Conservation (phyloP, 2,888 invertebrate genomes). For the Molorchus minor region DNA sequence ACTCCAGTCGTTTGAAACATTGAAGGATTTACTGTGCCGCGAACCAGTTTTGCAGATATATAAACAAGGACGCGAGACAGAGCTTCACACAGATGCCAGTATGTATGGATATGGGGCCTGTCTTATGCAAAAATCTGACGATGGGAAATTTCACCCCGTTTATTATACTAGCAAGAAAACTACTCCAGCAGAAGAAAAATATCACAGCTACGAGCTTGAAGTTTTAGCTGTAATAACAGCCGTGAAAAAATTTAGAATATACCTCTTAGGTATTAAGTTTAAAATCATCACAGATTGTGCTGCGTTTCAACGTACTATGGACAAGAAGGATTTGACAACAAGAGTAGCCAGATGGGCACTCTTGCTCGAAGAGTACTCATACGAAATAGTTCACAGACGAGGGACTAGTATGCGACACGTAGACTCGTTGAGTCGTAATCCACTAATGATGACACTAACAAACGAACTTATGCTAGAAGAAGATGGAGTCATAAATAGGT, state of each 20-base stretch:
- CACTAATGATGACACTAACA: slow-evolving; percentile 23
- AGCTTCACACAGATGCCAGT: slow-evolving; percentile 50
- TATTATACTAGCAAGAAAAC: slow-evolving; percentile 53
- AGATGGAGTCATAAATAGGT: slow-evolving; percentile 17
- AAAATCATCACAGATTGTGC: slow-evolving; percentile 53
- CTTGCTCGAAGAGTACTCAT: slow-evolving; percentile 47
- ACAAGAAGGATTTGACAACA: slow-evolving; percentile 45
- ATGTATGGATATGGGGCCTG: slow-evolving; percentile 47
- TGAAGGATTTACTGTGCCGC: slow-evolving; percentile 33
- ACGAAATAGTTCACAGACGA: slow-evolving; percentile 46
- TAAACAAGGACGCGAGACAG: slow-evolving; percentile 27
- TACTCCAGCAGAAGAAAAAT: slow-evolving; percentile 31
- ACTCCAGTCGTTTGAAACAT: slow-evolving; percentile 24
- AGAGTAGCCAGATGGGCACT: slow-evolving; percentile 50
- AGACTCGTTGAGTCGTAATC: slow-evolving; percentile 45
- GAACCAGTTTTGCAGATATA: slow-evolving; percentile 38
- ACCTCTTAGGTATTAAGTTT: slow-evolving; percentile 48
- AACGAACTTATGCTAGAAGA: slow-evolving; percentile 5
- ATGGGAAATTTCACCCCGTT: slow-evolving; percentile 48
- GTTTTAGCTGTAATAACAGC: slow-evolving; percentile 50
- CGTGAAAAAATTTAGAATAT: slow-evolving; percentile 51
- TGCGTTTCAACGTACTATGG: slow-evolving; percentile 50
- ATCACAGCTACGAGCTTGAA: slow-evolving; percentile 52
- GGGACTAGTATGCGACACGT: slow-evolving; percentile 44
- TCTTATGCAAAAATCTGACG: slow-evolving; percentile 45